These are phyloP conservation scores for Cecropterus lyciades DNA, from an alignment of 1,140 invertebrate species.

Conservation along the genomic window DNA sequence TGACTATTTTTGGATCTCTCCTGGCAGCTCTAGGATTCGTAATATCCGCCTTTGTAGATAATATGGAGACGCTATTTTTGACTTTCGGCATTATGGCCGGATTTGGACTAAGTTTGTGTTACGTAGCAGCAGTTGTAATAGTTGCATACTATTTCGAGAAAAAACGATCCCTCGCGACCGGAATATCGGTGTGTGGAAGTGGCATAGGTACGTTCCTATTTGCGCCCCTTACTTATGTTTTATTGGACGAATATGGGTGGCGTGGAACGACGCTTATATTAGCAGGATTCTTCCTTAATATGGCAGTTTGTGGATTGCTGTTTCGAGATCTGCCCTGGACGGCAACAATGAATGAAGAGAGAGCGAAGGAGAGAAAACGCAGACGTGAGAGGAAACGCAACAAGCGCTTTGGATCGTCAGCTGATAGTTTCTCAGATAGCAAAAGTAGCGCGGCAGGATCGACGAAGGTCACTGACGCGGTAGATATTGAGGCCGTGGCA, in stretches of 20 bases:
- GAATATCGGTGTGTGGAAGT: conserved; percentile 95
- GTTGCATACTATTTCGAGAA: conserved; percentile 99
- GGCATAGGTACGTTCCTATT: conserved; percentile 96
- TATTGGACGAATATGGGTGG: conserved; percentile 94
- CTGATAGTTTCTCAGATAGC: conserved; percentile 88
- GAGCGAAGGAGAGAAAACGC: conserved; percentile 86
- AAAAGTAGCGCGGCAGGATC: conserved; percentile 87
- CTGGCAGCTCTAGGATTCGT: conserved; percentile 93
- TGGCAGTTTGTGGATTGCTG: conserved; percentile 93
- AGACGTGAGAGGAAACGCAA: conserved; percentile 86
- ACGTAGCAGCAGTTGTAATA: conserved; percentile 95
- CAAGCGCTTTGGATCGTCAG: conserved; percentile 86
- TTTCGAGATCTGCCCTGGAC: conserved; percentile 94
- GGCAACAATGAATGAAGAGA: conserved; percentile 86
- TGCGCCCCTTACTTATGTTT: conserved; percentile 92
- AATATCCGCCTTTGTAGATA: conserved; percentile 90
- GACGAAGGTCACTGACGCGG: conserved; percentile 68
- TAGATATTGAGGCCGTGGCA: conserved; percentile 68
- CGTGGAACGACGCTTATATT: conserved; percentile 92
- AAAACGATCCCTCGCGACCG: conserved; percentile 95
- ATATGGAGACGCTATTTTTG: conserved; percentile 91
- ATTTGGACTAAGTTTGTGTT: conserved; percentile 94
- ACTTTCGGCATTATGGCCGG: conserved; percentile 95
- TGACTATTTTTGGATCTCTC: conserved; percentile 92
- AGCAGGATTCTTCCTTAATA: conserved; percentile 93